Evolutionary conservation across 2,888 invertebrate species (phyloP), one percentile per base, ranked within the genome.

Genomic region (Hydraecia micacea): DNA sequence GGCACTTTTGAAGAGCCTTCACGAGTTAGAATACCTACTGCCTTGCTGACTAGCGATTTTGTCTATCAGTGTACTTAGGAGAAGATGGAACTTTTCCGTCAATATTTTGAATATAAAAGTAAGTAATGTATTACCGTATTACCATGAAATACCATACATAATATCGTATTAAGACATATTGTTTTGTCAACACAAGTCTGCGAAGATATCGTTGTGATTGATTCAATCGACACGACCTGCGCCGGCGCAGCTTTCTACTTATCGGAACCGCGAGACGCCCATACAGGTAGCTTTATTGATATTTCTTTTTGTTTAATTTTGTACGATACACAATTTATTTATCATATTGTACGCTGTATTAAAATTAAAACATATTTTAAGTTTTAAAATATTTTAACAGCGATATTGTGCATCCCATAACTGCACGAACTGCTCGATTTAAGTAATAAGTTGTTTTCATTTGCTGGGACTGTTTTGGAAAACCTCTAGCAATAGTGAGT

Each of bases 231-330:
- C 68, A 62, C 77, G 70, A 78, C 72, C 80, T 67, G 80, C 84
- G 81, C 79, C 65, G 28, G 65, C 87, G 85, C 80, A 77, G 62
- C 86, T 86, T 86, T 86, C 86, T 86, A 84, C 84, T 73, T 78
- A 83, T 72, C 83, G 46, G 65, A 66, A 66, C 86, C 28, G 63
- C 71, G 63, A 63, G 77, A 70, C 83, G 83, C 83, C 83, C 86
- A 80, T 62, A 28, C 81, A 77, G 78, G 86, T 83, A 86, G 83
- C 70, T 83, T 86, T 83, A 86, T 77, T 83, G 78, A 73, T 77
- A 67, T 83, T 83, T 83, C 39, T 77, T 77, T 82, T 62, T 52
- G 55, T 72, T 86, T 83, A 28, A 69, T 85, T 28, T 85, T 55
- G 7, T 66, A 13, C 39, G 62, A 32, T n/a, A n/a, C 67, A 55